phyloP scores from a whole-genome alignment of 1,140 invertebrate genomes.

The Triops longicaudatus region DNA sequence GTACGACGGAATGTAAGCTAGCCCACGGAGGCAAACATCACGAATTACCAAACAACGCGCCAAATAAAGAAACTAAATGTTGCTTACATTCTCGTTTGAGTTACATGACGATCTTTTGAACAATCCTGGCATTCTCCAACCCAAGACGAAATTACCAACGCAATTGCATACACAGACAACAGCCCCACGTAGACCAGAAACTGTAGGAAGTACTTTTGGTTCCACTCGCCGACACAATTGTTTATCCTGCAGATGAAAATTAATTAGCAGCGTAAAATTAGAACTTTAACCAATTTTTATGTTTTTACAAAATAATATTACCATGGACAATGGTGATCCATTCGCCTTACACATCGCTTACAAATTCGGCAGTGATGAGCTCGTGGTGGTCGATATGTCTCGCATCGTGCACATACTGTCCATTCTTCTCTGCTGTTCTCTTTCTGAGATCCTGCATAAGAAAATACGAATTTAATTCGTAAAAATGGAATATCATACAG shows the following conservation, averaged over 20 bases:
- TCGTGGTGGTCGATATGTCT: slow-evolving; percentile 58
- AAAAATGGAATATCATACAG: not conserved
- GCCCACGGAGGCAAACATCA: slow-evolving; percentile 36
- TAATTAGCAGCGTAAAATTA: slow-evolving; percentile 18
- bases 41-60: slow-evolving; percentile 13
- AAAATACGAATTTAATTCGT: slow-evolving; percentile 19
- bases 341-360: slow-evolving; percentile 70
- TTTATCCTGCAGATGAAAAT: slow-evolving; percentile 61
- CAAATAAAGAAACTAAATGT: slow-evolving; percentile 20
- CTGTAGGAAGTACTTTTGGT: slow-evolving; percentile 90
- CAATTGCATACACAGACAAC: slow-evolving; percentile 58
- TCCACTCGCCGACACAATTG: slow-evolving; percentile 87
- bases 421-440: slow-evolving; percentile 57
- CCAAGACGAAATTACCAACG: slow-evolving; percentile 65
- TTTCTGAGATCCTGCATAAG: slow-evolving; percentile 30
- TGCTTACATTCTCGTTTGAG: slow-evolving; percentile 68
- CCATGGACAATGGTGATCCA: slow-evolving; percentile 89
- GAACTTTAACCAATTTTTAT: slow-evolving; percentile 24
- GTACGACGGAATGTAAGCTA: slow-evolving; percentile 75
- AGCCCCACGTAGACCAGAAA: slow-evolving; percentile 72
- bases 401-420: slow-evolving; percentile 76
- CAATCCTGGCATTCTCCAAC: slow-evolving; percentile 60
- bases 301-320: slow-evolving; percentile 38
- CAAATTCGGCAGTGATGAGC: slow-evolving; percentile 75
- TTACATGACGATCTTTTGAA: slow-evolving; percentile 54